Evolutionary conservation across 2,797 vertebrate genomes (phyloP).

Genomic region (Hoplostethus mediterraneus): DNA sequence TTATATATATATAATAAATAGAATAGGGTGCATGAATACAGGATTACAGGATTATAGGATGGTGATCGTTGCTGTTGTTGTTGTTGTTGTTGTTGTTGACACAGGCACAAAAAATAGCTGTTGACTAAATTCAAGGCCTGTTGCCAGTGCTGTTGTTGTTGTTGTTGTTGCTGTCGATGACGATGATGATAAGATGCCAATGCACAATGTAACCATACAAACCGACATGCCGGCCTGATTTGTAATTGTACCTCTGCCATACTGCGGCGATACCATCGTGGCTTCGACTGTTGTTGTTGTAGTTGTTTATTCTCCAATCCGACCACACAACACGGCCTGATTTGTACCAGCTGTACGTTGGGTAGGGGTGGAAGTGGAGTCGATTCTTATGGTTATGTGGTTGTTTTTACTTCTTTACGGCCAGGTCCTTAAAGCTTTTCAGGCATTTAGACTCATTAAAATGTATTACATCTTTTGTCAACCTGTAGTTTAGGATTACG

Average conservation of each 20-base stretch:
- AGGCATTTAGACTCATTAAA: conserved; percentile 22
- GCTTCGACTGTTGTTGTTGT: conserved; percentile 16
- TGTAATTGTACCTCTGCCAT: conserved; percentile 24
- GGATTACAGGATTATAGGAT: no score
- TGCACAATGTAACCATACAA: background rate
- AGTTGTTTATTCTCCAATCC: conserved; percentile 35
- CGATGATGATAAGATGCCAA: no score
- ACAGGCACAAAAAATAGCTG: no score
- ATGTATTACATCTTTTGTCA: conserved; percentile 24
- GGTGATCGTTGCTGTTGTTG: no score
- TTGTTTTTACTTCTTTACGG: conserved; percentile 16
- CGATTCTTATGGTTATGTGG: conserved; percentile 46
- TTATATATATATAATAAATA: no score
- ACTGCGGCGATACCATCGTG: background rate
- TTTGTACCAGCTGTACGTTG: conserved; percentile 27
- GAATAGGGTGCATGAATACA: no score
- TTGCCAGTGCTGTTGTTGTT: no score
- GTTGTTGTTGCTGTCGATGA: no score
- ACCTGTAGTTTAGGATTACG: conserved; percentile 15
- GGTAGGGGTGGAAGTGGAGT: conserved; percentile 19
- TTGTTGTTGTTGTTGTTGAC: no score
- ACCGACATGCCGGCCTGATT: conserved; percentile 15
- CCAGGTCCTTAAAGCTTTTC: background rate
- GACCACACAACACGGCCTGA: conserved; percentile 49
- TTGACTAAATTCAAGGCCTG: no score